Evolutionary conservation across 2,888 invertebrate genomes (phyloP), one percentile per base, ranked within the genome.

Genomic region (Trissolcus japonicus): DNA sequence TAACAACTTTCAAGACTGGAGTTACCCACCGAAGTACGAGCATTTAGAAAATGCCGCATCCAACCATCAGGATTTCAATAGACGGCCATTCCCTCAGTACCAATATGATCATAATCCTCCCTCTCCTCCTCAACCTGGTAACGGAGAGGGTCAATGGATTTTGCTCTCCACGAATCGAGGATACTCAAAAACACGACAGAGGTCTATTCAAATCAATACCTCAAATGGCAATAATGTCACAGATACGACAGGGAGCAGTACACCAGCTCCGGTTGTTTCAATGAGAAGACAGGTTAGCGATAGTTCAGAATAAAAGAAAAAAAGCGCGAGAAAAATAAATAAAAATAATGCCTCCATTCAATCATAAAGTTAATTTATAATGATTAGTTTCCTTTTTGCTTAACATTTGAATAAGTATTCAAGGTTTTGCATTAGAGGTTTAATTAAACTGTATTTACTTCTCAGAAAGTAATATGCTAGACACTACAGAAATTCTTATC

Each of bases 131-230:
- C 91, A 93, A 85, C 94, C 94, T 0, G 90, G 92, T 0, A 90
- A 91, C 75, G 93, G 94, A 0, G 93, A 94, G 74, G 95, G 95
- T 0, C 93, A 94, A 81, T 95, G 95, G 95, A 92, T 95, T 1
- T 89, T 95, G 1, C 88, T 95, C 6, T 94, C 94, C 0, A 94
- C 94, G 3, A 95, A 95, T 11, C 94, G 94, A 89, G 95, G 95
- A 0, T 95, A 94, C 83, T 86, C 88, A 1, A 89, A 89, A 43
- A 83, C 87, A 2, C 81, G 89, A 17, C 89, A 90, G 75, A 85
- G 90, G 54, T 89, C 90, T 2, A 86, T 91, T n/a, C 87, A 88
- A 57, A 80, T 90, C 50, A 88, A 88, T 41, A 56, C 85, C 0
- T 16, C 71, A 0, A 81, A 80, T 59, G 59, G 81, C 81, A 19